Percentiles rank a stretch among this genome's conserved stretches.
These are phyloP conservation scores for Chloropsis hardwickii DNA, from an alignment of 2,113 vertebrate genomes.

Conservation along the genomic window DNA sequence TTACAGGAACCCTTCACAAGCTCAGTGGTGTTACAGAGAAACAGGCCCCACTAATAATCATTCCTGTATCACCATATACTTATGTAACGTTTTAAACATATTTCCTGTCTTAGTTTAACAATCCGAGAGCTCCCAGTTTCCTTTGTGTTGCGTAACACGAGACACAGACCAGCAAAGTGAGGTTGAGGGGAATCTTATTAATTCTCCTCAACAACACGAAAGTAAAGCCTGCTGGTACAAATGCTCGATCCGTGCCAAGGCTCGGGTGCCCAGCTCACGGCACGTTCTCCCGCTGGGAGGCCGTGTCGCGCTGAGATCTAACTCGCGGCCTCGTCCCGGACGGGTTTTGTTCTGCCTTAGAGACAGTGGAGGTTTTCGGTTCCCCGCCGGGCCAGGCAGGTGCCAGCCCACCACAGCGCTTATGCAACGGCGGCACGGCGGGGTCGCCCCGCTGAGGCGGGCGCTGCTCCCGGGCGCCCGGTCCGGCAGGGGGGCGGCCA, in stretches of 20 bases:
- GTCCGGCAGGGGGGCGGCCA: background rate
- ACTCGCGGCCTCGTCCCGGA: background rate
- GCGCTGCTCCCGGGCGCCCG: background rate
- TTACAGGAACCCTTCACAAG: background rate
- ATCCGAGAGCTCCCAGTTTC: background rate
- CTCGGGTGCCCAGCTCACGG: background rate
- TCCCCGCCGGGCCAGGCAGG: background rate
- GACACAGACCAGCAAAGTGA: background rate
- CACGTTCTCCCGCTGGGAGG: background rate
- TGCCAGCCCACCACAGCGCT: background rate
- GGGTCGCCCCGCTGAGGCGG: background rate
- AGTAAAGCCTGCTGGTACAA: background rate
- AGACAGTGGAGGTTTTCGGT: background rate
- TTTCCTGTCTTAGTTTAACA: slow-evolving; percentile 14
- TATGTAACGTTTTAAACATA: background rate
- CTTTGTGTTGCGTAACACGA: background rate
- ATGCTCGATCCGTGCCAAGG: accelerated
- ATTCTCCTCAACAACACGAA: background rate
- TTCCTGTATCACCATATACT: background rate
- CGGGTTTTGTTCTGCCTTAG: background rate
- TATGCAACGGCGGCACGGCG: background rate
- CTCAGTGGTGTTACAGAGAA: background rate
- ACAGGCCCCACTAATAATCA: background rate
- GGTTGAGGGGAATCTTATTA: background rate
- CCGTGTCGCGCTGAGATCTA: accelerated